phyloP scores from a whole-genome alignment of 2,888 invertebrate species.

The Barypeithes pellucidus region DNA sequence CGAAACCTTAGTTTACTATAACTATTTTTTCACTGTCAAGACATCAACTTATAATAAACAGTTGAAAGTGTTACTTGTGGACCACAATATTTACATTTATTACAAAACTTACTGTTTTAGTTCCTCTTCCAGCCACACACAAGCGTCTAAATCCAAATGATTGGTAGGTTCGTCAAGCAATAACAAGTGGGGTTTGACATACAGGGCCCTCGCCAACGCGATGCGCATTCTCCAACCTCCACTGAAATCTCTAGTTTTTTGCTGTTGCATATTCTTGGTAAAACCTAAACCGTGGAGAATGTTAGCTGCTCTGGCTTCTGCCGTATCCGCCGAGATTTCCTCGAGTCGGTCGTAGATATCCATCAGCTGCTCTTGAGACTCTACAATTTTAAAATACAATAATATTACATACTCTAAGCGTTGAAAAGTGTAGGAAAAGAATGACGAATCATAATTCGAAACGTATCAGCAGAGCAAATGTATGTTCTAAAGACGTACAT shows the following conservation, averaged over 20 bases:
- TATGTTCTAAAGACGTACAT: too few relatives aligned
- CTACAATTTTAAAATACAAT: constrained; percentile 69
- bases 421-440: too few relatives aligned
- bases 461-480: too few relatives aligned
- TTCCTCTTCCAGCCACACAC: constrained; percentile 99
- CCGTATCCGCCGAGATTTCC: constrained; percentile 96
- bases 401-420: too few relatives aligned
- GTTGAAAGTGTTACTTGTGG: too few relatives aligned
- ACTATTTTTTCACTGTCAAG: too few relatives aligned
- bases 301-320: constrained; percentile 94
- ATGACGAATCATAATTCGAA: too few relatives aligned
- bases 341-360: constrained; percentile 98
- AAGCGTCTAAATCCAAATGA: constrained; percentile 98
- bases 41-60: too few relatives aligned
- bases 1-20: too few relatives aligned
- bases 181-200: constrained; percentile 97
- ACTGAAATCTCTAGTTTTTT: constrained; percentile 90
- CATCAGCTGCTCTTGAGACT: constrained; percentile 95
- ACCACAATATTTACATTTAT: too few relatives aligned
- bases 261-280: constrained; percentile 86
- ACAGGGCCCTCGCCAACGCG: constrained; percentile 95
- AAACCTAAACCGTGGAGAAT: constrained; percentile 98
- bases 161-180: constrained; percentile 96
- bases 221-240: constrained; percentile 99
- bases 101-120: constrained; percentile 82